These are phyloP conservation scores for Harpagifer antarcticus DNA, from an alignment of 2,797 vertebrate species.

Conservation along the genomic window DNA sequence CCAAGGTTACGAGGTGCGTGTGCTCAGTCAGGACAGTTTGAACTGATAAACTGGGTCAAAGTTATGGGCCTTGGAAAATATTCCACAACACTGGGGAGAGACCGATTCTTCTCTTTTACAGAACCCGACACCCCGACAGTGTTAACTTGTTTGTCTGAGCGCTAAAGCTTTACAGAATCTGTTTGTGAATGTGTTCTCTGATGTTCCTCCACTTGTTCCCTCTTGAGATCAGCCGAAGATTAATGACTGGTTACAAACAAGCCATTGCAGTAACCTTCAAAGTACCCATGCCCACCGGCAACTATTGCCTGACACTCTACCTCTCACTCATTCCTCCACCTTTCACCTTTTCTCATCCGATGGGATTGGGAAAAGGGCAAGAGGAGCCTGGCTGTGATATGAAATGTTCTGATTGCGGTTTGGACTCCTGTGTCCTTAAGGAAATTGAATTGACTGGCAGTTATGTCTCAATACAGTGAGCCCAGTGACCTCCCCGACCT, in stretches of 20 bases:
- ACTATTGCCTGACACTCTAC: slow-evolving; percentile 23
- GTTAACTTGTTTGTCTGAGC: slow-evolving; percentile 69
- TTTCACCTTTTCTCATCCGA: slow-evolving; percentile 23
- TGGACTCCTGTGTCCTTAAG: slow-evolving; percentile 76
- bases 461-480: slow-evolving; percentile 71
- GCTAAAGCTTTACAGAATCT: slow-evolving; percentile 58
- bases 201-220: slow-evolving; percentile 44
- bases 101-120: slow-evolving; percentile 63
- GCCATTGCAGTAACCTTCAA: slow-evolving; percentile 39
- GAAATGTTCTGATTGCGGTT: slow-evolving; percentile 73
- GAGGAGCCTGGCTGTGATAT: slow-evolving; percentile 62
- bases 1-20: too few species aligned
- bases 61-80: too few species aligned
- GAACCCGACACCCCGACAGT: slow-evolving; percentile 48
- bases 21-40: too few species aligned
- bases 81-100: too few species aligned
- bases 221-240: slow-evolving; percentile 48
- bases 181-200: slow-evolving; percentile 57
- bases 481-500: slow-evolving; percentile 74
- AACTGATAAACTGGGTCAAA: too few species aligned
- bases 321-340: slow-evolving; percentile 20
- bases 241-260: slow-evolving; percentile 64
- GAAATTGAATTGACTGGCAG: slow-evolving; percentile 79
- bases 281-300: slow-evolving; percentile 6
- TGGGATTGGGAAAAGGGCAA: slow-evolving; percentile 66